Percentiles rank a stretch among this genome's conserved stretches.
These are phyloP conservation scores for Nasonia oneida DNA, from an alignment of 2,888 invertebrate species.

Conservation along the genomic window DNA sequence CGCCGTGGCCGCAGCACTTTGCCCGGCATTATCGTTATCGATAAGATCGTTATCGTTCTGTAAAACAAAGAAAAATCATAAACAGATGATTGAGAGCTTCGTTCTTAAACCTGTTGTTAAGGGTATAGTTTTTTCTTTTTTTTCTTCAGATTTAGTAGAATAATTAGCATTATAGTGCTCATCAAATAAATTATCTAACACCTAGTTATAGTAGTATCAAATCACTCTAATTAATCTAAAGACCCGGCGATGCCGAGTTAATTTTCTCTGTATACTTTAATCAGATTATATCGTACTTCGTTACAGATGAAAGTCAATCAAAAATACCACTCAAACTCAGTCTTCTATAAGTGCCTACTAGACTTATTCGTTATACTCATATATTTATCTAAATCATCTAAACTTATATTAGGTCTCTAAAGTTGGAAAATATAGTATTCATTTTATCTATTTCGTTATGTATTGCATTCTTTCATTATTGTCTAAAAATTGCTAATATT, in stretches of 20 bases:
- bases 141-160: constrained; percentile 25
- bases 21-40: constrained; percentile 79
- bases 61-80: constrained; percentile 78
- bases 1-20: constrained; percentile 79
- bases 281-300: constrained; percentile 37
- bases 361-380: constrained; percentile 38
- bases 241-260: constrained; percentile 60
- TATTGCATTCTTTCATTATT: constrained; percentile 45
- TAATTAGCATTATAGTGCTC: constrained; percentile 41
- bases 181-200: constrained; percentile 51
- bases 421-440: constrained; percentile 15
- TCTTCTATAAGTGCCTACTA: constrained; percentile 60
- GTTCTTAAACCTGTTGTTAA: constrained; percentile 53
- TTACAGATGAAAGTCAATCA: constrained; percentile 58
- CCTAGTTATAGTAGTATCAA: constrained; percentile 24
- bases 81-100: constrained; percentile 75
- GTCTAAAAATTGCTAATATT: constrained; percentile 42
- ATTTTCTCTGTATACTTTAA: constrained; percentile 29
- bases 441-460: constrained; percentile 43
- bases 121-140: constrained; percentile 30
- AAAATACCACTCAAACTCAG: constrained; percentile 61
- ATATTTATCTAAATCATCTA: constrained; percentile 44
- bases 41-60: constrained; percentile 79
- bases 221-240: constrained; percentile 56
- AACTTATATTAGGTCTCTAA: constrained; percentile 31